Evolutionary conservation across 2,113 vertebrate species (phyloP).

Genomic region (Tamias sibiricus): DNA sequence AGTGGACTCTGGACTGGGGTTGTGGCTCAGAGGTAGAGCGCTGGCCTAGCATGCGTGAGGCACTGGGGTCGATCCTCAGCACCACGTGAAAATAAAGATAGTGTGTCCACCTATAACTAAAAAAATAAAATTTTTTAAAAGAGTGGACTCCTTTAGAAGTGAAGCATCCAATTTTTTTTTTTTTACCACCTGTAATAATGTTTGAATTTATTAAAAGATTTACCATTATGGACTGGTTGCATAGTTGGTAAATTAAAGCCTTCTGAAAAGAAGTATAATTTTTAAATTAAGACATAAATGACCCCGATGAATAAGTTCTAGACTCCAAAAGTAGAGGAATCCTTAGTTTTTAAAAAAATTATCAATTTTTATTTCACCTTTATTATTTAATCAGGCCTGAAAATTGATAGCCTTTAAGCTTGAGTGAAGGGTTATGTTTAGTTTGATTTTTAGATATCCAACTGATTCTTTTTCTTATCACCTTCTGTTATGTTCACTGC

Average conservation of each 20-base stretch:
- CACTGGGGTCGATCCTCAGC: too few relatives aligned
- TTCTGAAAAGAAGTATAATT: background rate
- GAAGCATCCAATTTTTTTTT: background rate
- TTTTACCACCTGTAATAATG: background rate
- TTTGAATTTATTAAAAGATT: slow-evolving; percentile 30
- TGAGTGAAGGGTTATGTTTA: slow-evolving; percentile 12
- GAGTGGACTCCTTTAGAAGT: slow-evolving; percentile 7
- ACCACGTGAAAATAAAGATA: too few relatives aligned
- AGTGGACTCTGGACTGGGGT: background rate
- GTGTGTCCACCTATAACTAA: too few relatives aligned
- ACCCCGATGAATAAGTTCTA: background rate
- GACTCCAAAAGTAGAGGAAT: background rate
- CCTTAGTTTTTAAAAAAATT: slow-evolving; percentile 24
- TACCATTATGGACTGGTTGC: background rate
- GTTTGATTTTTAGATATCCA: background rate
- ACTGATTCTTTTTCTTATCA: background rate
- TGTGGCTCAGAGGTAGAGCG: too few relatives aligned
- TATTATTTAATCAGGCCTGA: slow-evolving; percentile 27
- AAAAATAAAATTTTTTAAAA: background rate
- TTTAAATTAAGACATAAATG: background rate
- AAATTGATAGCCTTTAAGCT: background rate
- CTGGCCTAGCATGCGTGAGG: too few relatives aligned
- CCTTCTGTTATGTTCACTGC: background rate
- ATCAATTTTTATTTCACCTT: background rate
- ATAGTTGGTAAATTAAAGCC: background rate